Conservation (phyloP, 2,888 invertebrate species). For the Drymonia ruficornis region DNA sequence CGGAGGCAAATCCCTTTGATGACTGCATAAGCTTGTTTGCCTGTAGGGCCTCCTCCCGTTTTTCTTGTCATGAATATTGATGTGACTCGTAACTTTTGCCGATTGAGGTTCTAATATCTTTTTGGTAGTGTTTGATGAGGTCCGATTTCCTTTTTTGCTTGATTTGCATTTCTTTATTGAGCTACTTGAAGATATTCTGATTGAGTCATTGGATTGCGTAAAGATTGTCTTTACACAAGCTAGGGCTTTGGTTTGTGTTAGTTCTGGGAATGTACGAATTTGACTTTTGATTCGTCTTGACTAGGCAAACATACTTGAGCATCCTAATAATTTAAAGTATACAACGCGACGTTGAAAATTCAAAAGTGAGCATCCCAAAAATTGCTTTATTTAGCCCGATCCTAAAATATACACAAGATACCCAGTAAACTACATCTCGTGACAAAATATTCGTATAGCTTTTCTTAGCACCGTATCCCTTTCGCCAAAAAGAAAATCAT, state of each 20-base stretch:
- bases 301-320: too few relatives aligned
- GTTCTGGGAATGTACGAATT: too few relatives aligned
- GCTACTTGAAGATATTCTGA: background rate
- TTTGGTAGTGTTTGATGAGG: slow-evolving; percentile 4
- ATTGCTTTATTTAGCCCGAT: too few relatives aligned
- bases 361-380: too few relatives aligned
- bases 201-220: background rate
- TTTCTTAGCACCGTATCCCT: slow-evolving; percentile 1
- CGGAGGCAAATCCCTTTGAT: slow-evolving; percentile 45
- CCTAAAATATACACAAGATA: too few relatives aligned
- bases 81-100: slow-evolving; percentile 23
- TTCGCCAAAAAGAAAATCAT: slow-evolving; percentile 26
- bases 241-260: too few relatives aligned
- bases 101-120: slow-evolving; percentile 22
- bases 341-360: too few relatives aligned
- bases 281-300: too few relatives aligned
- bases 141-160: background rate
- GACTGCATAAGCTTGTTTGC: slow-evolving; percentile 44
- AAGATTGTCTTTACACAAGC: too few relatives aligned
- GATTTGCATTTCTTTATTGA: slow-evolving; percentile 3
- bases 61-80: slow-evolving; percentile 39
- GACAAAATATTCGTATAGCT: slow-evolving; percentile 5
- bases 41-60: slow-evolving; percentile 29
- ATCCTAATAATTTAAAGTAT: too few relatives aligned
- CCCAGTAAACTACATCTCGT: background rate